phyloP scores from a whole-genome alignment of 2,888 invertebrate genomes.

The Sclerodermus sp. region DNA sequence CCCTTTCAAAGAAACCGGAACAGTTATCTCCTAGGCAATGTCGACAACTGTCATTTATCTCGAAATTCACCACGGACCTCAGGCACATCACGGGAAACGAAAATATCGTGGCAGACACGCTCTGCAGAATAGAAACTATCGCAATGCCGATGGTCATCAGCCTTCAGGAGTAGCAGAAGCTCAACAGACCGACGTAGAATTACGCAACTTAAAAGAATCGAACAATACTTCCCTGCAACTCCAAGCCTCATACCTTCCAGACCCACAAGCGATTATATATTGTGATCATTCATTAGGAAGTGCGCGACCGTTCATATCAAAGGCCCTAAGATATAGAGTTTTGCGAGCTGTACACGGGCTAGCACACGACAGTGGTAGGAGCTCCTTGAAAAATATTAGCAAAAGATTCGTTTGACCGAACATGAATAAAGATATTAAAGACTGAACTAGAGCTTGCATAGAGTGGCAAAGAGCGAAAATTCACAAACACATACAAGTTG shows the following conservation, averaged over 20 bases:
- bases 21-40: slow-evolving; percentile 21
- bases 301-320: too few relatives aligned
- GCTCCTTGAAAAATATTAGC: slow-evolving; percentile 5
- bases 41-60: slow-evolving; percentile 16
- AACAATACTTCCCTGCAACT: too few relatives aligned
- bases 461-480: slow-evolving; percentile 40
- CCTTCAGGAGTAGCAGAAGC: background rate
- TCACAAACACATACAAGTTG: slow-evolving; percentile 27
- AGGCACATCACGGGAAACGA: slow-evolving; percentile 14
- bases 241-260: too few relatives aligned
- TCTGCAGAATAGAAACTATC: slow-evolving; percentile 15
- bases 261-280: too few relatives aligned
- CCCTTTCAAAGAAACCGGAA: slow-evolving; percentile 6
- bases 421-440: slow-evolving; percentile 27
- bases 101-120: slow-evolving; percentile 23
- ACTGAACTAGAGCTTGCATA: slow-evolving; percentile 33
- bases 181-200: background rate
- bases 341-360: too few relatives aligned
- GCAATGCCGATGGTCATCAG: background rate
- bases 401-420: slow-evolving; percentile 29
- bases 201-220: background rate
- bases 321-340: too few relatives aligned
- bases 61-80: slow-evolving; percentile 18
- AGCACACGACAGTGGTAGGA: too few relatives aligned
- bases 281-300: too few relatives aligned